phyloP scores from a whole-genome alignment of 2,888 invertebrate species.

The Scaptomyza polygonia region DNA sequence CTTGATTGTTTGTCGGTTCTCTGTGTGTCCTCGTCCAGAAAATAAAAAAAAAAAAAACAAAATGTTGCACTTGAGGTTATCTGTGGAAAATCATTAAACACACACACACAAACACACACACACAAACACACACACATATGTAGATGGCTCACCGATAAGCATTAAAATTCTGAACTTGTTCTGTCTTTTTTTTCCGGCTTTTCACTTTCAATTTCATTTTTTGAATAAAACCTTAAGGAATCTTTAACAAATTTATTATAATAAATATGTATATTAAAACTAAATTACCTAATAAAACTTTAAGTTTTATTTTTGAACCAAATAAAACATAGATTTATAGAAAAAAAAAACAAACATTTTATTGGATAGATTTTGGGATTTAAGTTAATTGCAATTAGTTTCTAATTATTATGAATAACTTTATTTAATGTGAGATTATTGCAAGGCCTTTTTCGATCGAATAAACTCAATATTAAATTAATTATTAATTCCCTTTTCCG shows the following conservation, averaged over 20 bases:
- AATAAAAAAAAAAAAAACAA: conserved; percentile 14
- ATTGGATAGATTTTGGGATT: no score
- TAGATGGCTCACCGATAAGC: conserved; percentile 27
- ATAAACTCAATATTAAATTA: no score
- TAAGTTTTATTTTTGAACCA: no score
- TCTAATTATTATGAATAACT: no score
- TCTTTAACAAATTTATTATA: no score
- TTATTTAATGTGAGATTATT: no score
- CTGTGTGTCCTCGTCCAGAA: conserved; percentile 41
- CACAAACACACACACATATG: conserved; percentile 19
- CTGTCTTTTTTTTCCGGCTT: conserved; percentile 9
- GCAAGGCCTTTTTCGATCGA: no score
- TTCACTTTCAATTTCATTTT: background rate
- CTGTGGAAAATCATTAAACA: conserved; percentile 66
- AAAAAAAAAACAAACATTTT: no score
- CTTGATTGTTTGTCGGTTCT: conserved; percentile 33
- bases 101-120: conserved; percentile 10
- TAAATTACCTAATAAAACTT: no score
- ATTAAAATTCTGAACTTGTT: conserved; percentile 27
- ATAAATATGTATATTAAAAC: no score
- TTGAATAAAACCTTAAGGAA: background rate
- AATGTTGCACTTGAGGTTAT: conserved; percentile 73
- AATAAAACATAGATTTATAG: no score
- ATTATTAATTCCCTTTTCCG: background rate
- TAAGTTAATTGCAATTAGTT: no score